A percentile compares a stretch with the other conserved stretches of the same genome.
Conservation (phyloP, 2,888 invertebrate genomes). For the Cepaea hortensis region DNA sequence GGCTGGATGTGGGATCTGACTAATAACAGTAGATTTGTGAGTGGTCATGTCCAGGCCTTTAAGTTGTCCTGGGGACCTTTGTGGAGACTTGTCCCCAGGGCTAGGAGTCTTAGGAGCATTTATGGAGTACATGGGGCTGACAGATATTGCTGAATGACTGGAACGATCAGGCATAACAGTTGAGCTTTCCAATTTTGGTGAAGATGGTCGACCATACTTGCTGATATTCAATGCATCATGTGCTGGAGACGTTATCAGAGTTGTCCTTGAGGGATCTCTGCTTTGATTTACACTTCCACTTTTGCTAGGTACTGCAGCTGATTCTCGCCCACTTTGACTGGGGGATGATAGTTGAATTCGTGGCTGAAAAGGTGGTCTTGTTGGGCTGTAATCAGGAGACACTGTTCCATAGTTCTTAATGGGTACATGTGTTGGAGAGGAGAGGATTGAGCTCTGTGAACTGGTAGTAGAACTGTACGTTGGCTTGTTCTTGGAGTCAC, state of each 20-base stretch:
- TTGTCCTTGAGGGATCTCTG: not conserved
- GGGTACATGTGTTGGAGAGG: conserved; percentile 44
- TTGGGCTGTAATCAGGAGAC: conserved; percentile 37
- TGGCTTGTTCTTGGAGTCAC: conserved; percentile 44
- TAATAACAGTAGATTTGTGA: not conserved
- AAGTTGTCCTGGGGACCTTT: not conserved
- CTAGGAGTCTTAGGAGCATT: conserved; percentile 12
- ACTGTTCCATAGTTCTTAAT: conserved; percentile 18
- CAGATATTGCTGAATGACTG: not conserved
- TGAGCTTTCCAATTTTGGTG: conserved; percentile 30
- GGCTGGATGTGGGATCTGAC: not conserved
- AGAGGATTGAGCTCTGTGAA: conserved; percentile 47
- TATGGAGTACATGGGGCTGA: not conserved
- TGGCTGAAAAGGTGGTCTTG: conserved; percentile 4
- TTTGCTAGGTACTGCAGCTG: not conserved
- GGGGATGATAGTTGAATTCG: conserved; percentile 13
- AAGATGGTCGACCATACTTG: conserved; percentile 42
- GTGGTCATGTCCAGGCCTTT: conserved; percentile 1
- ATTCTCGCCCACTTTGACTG: not conserved
- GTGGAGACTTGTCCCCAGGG: conserved; percentile 24
- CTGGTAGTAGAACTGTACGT: conserved; percentile 49
- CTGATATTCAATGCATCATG: conserved; percentile 9
- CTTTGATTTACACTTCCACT: not conserved
- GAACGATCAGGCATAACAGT: not conserved
- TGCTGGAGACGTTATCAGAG: not conserved